A percentile compares a stretch with the other conserved stretches of the same genome.
Conservation (phyloP, 1,140 invertebrate genomes). For the Sipha flava region DNA sequence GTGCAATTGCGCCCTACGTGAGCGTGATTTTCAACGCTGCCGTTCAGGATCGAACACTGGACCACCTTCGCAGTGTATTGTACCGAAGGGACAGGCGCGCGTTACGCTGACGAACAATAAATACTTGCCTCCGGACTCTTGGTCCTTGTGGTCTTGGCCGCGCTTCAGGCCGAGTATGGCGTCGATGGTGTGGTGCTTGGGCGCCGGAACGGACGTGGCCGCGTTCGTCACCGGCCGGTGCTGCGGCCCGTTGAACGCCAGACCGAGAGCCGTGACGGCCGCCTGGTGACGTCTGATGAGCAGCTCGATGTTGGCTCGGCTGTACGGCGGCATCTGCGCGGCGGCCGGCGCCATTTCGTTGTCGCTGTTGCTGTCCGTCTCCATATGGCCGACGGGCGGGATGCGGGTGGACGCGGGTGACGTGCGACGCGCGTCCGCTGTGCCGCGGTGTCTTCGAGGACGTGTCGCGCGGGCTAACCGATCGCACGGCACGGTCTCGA, state of each 20-base stretch:
- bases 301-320: conserved; percentile 35
- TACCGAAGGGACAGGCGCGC: too few relatives aligned
- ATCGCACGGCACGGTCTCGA: too few relatives aligned
- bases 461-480: too few relatives aligned
- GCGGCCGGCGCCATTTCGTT: background rate
- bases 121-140: conserved; percentile 37
- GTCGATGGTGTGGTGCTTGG: conserved; percentile 39
- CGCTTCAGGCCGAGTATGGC: conserved; percentile 36
- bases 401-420: too few relatives aligned
- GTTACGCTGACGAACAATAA: too few relatives aligned
- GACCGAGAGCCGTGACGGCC: conserved; percentile 32
- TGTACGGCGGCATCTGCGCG: conserved; percentile 1
- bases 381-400: conserved; percentile 16
- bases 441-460: too few relatives aligned
- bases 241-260: conserved; percentile 18
- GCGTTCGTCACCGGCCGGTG: background rate
- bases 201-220: conserved; percentile 28
- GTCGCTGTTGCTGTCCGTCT: conserved; percentile 32
- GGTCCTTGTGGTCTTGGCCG: background rate
- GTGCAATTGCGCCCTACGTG: too few relatives aligned
- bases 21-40: too few relatives aligned
- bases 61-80: too few relatives aligned
- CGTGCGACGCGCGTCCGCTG: too few relatives aligned
- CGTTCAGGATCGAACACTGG: too few relatives aligned
- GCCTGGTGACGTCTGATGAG: conserved; percentile 35